Percentiles rank a stretch among this genome's conserved stretches.
These are phyloP conservation scores for Siniperca undulata DNA, from an alignment of 2,797 vertebrate genomes.

Conservation along the genomic window DNA sequence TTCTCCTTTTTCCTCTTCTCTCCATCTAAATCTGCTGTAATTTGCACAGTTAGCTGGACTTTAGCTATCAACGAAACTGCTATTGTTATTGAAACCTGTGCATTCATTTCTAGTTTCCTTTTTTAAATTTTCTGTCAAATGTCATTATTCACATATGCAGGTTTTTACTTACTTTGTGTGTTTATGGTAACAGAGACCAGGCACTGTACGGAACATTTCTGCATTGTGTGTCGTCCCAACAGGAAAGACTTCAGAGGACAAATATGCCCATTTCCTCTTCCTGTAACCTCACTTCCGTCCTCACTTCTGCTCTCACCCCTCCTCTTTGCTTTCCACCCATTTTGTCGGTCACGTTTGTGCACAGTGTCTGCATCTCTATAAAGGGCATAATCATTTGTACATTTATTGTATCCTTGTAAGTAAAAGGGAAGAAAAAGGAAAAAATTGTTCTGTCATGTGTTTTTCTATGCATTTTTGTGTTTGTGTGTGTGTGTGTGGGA, in stretches of 20 bases:
- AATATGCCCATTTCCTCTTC: slow-evolving; percentile 72
- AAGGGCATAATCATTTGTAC: neutral
- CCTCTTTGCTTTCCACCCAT: slow-evolving; percentile 3
- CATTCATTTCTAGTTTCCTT: slow-evolving; percentile 11
- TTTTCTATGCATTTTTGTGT: neutral
- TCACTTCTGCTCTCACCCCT: slow-evolving; percentile 33
- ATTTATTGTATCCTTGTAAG: neutral
- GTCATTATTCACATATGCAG: neutral
- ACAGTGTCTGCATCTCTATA: neutral
- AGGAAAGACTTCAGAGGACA: slow-evolving; percentile 68
- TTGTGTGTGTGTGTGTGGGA: neutral
- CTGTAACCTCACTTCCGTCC: slow-evolving; percentile 58
- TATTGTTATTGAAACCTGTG: slow-evolving; percentile 5
- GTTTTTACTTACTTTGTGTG: neutral
- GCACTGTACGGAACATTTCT: slow-evolving; percentile 31
- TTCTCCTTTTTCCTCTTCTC: neutral
- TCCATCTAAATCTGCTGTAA: slow-evolving; percentile 3
- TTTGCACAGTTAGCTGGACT: slow-evolving; percentile 16
- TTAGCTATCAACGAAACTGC: slow-evolving; percentile 28
- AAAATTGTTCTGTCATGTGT: neutral
- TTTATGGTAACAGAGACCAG: neutral
- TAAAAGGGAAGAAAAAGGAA: neutral
- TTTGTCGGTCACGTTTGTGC: neutral
- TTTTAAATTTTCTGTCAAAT: neutral
- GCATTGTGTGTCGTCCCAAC: slow-evolving; percentile 46